Evolutionary conservation across 2,797 vertebrate genomes (phyloP).

Genomic region (Poliocrania exsul): DNA sequence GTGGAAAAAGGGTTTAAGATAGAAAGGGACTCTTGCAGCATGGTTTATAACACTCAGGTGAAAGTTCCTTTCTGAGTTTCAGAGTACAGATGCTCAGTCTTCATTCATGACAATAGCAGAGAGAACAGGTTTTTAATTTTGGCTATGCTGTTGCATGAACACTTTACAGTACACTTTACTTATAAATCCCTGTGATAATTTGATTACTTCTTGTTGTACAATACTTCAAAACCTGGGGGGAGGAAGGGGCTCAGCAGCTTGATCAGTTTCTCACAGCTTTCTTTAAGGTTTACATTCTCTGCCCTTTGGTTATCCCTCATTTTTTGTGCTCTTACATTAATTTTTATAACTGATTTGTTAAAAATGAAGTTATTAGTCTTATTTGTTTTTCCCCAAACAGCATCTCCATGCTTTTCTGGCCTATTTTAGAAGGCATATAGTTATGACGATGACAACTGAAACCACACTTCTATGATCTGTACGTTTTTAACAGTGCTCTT

Average conservation of each 20-base stretch:
- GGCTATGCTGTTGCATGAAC: accelerated
- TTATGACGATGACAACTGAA: background rate
- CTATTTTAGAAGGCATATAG: accelerated
- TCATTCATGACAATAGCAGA: background rate
- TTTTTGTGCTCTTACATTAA: background rate
- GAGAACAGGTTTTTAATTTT: background rate
- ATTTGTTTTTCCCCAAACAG: background rate
- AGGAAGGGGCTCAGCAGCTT: background rate
- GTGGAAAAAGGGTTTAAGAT: background rate
- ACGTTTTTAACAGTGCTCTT: accelerated
- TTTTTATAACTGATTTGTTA: background rate
- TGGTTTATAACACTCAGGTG: background rate
- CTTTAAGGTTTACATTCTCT: background rate
- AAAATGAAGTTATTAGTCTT: background rate
- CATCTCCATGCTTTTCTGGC: background rate
- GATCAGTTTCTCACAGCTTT: background rate
- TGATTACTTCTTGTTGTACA: background rate
- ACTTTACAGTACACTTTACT: background rate
- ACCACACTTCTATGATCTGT: background rate
- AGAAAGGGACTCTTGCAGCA: accelerated
- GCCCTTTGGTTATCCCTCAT: background rate
- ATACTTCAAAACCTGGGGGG: background rate
- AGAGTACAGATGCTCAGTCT: background rate
- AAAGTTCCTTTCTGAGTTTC: background rate
- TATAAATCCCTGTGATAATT: background rate